Base-by-base conservation (phyloP, 2,888 invertebrate genomes). In the Stomorhina lunata region DNA sequence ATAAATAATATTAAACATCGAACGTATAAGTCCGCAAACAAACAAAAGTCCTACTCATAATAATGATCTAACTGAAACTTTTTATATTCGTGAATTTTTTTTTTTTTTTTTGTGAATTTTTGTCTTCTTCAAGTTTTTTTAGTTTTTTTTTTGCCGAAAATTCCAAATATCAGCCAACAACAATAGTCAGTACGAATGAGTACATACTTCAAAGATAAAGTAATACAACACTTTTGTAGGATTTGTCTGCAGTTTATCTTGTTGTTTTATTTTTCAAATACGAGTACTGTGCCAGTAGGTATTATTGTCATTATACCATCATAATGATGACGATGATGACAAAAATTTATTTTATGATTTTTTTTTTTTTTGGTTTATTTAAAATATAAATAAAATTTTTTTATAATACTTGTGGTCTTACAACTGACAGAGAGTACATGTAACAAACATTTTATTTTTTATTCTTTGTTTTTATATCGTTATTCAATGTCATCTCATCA, bases 1-100 rank as follows among this genome's bases (percentile, higher is more conserved):
- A 88, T 88, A 89, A 89, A 83, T 82, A 66, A 66, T 79, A 6
- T 63, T 66, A 27, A 22, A 57, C 71, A 81, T 69, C 57, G 65
- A 73, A 73, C 61, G 63, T n/a, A n/a, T n/a, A 78, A 40, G 20
- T n/a, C n/a, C n/a, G n/a, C n/a, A 40, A 40, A 10, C 20, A n/a
- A 63, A n/a, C 10, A 61, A 48, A 15, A 48, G 20, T 53, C 15
- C 22, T 2, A 17, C 43, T 59, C 63, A 65, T 57, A 53, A 75
- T 66, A 75, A 71, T 66, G 50, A 75, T 71, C 65, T 40, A 73
- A 79, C 59, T 78, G 69, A 57, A 50, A 48, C 27, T 32, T n/a
- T 22, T 32, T 57, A 25, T n/a, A 40, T n/a, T n/a, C n/a, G n/a
- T n/a, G n/a, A n/a, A n/a, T 66, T 66, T 34, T 63, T 63, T 32